Evolutionary conservation across 2,113 vertebrate genomes (phyloP).

Genomic region (Archilochus colubris): DNA sequence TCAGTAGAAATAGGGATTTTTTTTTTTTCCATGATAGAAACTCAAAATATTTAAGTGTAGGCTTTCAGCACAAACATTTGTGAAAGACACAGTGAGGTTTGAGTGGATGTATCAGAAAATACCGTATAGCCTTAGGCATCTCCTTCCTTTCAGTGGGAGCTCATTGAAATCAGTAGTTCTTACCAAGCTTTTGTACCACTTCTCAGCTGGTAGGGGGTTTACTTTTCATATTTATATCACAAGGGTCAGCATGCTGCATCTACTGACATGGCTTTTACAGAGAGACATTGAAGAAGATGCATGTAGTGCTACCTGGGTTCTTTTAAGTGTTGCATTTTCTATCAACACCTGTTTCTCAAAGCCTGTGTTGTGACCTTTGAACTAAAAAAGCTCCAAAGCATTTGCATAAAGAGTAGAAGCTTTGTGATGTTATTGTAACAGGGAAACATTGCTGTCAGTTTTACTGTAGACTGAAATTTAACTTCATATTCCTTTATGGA

Average conservation of each 20-base stretch:
- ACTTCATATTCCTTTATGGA: neutral
- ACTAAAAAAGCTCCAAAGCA: neutral
- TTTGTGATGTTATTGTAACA: neutral
- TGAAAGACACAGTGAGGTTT: neutral
- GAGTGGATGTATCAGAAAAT: rapidly evolving
- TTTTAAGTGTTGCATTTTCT: neutral
- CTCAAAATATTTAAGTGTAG: neutral
- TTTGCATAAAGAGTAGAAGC: neutral
- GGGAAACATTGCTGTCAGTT: neutral
- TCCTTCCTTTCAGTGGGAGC: neutral
- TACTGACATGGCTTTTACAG: neutral
- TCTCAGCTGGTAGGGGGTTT: neutral
- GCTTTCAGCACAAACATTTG: neutral
- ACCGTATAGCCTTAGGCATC: neutral
- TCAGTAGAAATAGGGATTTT: neutral
- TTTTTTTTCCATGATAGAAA: neutral
- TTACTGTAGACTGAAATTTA: neutral
- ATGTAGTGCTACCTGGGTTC: neutral
- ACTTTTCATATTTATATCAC: neutral
- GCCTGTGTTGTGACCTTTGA: neutral
- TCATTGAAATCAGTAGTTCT: neutral
- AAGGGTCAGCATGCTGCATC: neutral
- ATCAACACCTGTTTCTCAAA: neutral
- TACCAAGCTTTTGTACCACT: neutral
- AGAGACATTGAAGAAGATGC: neutral